Percentiles rank a stretch among this genome's conserved stretches.
Conservation (phyloP, 2,797 vertebrate genomes). For the Sylvilagus floridanus region DNA sequence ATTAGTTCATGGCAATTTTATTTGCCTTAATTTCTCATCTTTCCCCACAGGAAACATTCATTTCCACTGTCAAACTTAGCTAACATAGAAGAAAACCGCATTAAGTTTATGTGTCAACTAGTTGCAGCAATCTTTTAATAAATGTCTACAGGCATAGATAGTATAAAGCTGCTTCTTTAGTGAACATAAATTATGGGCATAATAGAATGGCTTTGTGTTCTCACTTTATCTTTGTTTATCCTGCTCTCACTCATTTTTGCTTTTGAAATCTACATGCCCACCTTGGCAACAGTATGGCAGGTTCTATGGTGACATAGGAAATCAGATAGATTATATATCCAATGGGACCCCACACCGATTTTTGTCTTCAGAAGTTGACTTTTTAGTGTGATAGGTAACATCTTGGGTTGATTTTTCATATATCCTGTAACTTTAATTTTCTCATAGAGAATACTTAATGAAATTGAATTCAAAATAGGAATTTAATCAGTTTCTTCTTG, state of each 20-base stretch:
- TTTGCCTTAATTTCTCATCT: conserved; percentile 67
- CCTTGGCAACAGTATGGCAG: neutral
- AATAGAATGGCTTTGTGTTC: neutral
- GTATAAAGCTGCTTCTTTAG: neutral
- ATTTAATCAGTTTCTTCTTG: neutral
- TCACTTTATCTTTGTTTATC: neutral
- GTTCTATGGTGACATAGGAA: neutral
- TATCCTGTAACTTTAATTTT: neutral
- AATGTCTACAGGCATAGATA: conserved; percentile 21
- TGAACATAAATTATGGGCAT: neutral
- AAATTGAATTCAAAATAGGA: conserved; percentile 27
- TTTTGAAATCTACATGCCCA: neutral
- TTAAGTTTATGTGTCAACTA: conserved; percentile 63
- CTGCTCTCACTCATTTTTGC: neutral
- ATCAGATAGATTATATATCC: neutral
- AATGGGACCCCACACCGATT: neutral
- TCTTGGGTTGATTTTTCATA: neutral
- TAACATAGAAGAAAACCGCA: conserved; percentile 63
- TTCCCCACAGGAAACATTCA: conserved; percentile 52
- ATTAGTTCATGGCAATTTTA: conserved; percentile 69
- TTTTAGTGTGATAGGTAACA: neutral
- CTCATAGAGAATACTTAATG: neutral
- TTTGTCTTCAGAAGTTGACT: neutral
- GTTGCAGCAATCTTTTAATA: conserved; percentile 58
- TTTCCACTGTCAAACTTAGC: conserved; percentile 46